Evolutionary conservation across 2,888 invertebrate species (phyloP).

Genomic region (Latrodectus elegans): DNA sequence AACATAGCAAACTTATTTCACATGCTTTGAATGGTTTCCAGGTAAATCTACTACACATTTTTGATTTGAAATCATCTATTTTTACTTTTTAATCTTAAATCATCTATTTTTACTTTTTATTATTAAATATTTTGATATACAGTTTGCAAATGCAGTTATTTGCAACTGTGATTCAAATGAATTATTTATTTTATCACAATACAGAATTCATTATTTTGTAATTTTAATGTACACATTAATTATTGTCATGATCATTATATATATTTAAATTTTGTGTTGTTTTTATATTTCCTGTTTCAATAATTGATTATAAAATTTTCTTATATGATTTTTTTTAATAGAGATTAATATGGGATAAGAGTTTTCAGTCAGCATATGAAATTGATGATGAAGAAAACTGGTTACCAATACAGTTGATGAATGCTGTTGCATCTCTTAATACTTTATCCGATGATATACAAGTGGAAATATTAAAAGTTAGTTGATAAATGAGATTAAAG

Average conservation of each 20-base stretch:
- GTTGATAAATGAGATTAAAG: conserved; percentile 70
- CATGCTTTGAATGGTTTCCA: conserved; percentile 91
- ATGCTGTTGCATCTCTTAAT: conserved; percentile 87
- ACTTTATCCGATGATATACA: conserved; percentile 90
- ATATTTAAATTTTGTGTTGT: too few relatives aligned
- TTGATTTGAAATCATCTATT: not conserved
- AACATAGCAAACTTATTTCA: conserved; percentile 87
- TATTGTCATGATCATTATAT: not conserved
- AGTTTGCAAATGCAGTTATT: too few relatives aligned
- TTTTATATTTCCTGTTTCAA: too few relatives aligned
- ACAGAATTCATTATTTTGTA: too few relatives aligned
- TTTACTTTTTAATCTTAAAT: conserved; percentile 12
- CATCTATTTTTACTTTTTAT: not conserved
- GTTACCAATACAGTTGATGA: conserved; percentile 92
- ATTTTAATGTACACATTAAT: not conserved
- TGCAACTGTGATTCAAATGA: not conserved
- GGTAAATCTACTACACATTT: conserved; percentile 77
- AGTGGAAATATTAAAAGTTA: conserved; percentile 82
- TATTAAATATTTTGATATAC: conserved; percentile 14
- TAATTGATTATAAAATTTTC: not conserved
- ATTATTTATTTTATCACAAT: not conserved
- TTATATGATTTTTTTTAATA: conserved; percentile 74
- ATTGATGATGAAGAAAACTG: conserved; percentile 93
- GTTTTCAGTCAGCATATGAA: conserved; percentile 89
- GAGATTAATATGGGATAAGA: conserved; percentile 92